Base-by-base conservation (phyloP, 2,888 invertebrate genomes). In the Aethes cnicana region DNA sequence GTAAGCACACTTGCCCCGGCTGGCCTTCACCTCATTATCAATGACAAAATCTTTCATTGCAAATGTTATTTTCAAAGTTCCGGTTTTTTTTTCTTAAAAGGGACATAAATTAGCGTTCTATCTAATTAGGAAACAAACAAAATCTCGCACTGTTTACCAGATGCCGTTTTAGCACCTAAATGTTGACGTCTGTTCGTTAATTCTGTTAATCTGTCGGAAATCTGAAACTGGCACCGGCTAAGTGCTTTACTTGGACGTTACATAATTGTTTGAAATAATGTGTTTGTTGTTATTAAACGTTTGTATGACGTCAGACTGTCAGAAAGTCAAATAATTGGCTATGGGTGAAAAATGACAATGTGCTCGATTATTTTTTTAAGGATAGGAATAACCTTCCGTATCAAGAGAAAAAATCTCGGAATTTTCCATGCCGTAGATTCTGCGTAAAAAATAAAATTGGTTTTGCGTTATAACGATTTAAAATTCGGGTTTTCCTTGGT, bases 61-160 rank as follows among this genome's bases (percentile, higher is more conserved):
- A 33, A 9, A 8, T 17, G 1, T 9, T 4, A 17, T 4, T 17
- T 14, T 6, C 14, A 4, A 30, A 2, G 8, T n/a, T n/a, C n/a
- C n/a, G n/a, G n/a, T 5, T 35, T 17, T 18, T 17, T 9, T 35
- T 35, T 35, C n/a, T 7, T 9, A 5, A 9, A 32, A 16, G 8
- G 6, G 35, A 2, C 8, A 18, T 18, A 35, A 35, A 35, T 18
- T 35, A 18, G n/a, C 21, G 14, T 11, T 14, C n/a, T 9, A 3
- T 25, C 14, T 16, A 39, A 25, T 25, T 23, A n/a, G 23, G n/a
- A n/a, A 17, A 39, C 39, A 47, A 32, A 23, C 30, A 47, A 48
- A 32, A 41, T 7, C 39, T 20, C 18, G 18, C 23, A 47, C 39
- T 14, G 17, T 32, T n/a, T 26, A n/a, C 16, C 16, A 3, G 3